Evolutionary conservation across 2,888 invertebrate species (phyloP).

Genomic region (Marronus borbonicus): DNA sequence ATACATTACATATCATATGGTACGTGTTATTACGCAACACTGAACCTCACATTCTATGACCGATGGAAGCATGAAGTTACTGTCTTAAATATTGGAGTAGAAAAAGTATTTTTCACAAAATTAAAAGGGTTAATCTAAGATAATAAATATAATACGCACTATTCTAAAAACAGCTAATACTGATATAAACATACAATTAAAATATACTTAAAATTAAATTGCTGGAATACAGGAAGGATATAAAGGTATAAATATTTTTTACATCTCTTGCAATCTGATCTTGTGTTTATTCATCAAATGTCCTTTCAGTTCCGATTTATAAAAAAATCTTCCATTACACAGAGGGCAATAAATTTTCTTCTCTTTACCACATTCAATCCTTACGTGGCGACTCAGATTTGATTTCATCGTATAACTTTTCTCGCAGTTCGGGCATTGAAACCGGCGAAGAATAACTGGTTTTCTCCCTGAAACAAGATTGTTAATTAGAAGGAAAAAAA

Average conservation of each 20-base stretch:
- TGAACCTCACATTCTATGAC: too few relatives aligned
- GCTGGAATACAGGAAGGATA: not conserved
- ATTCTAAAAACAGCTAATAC: too few relatives aligned
- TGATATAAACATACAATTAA: not conserved
- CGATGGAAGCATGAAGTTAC: too few relatives aligned
- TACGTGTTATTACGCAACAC: too few relatives aligned
- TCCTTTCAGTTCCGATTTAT: slow-evolving; percentile 49
- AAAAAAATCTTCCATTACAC: slow-evolving; percentile 51
- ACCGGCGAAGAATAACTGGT: slow-evolving; percentile 29
- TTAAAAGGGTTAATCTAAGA: too few relatives aligned
- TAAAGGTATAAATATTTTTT: slow-evolving; percentile 3
- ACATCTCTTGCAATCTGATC: slow-evolving; percentile 35
- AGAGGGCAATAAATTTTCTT: slow-evolving; percentile 55
- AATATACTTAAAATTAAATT: not conserved
- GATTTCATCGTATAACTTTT: slow-evolving; percentile 58
- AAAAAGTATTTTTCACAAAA: too few relatives aligned
- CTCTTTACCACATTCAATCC: slow-evolving; percentile 60
- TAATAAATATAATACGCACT: not conserved
- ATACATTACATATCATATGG: too few relatives aligned
- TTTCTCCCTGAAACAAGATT: slow-evolving; percentile 45
- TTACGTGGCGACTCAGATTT: slow-evolving; percentile 57
- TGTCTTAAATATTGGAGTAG: too few relatives aligned
- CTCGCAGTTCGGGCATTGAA: slow-evolving; percentile 55
- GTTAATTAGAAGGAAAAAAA: slow-evolving; percentile 6
- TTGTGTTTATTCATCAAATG: slow-evolving; percentile 50